These are phyloP conservation scores for Aythya baeri DNA, from an alignment of 2,113 vertebrate genomes.

Conservation along the genomic window DNA sequence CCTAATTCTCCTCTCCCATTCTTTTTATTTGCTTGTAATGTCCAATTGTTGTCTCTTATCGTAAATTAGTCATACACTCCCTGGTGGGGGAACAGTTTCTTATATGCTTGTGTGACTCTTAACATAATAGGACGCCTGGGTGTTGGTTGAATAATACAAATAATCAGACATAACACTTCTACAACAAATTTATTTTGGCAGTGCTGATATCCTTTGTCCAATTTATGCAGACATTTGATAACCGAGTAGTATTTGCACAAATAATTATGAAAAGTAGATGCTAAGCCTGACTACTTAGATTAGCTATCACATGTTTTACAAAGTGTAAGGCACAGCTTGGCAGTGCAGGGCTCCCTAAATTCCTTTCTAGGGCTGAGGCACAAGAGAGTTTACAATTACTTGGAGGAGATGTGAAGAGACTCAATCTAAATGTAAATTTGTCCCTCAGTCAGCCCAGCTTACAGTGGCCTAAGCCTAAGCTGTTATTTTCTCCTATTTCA, in stretches of 20 bases:
- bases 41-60: conserved; percentile 56
- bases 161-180: conserved; percentile 44
- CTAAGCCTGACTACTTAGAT: conserved; percentile 31
- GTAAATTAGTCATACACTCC: conserved; percentile 16
- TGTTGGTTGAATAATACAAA: conserved; percentile 48
- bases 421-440: conserved; percentile 54
- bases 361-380: conserved; percentile 19
- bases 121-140: conserved; percentile 47
- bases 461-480: conserved; percentile 20
- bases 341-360: not conserved
- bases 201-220: not conserved
- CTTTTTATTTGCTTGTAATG: conserved; percentile 24
- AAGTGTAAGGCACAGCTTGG: not conserved
- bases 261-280: conserved; percentile 11
- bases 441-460: not conserved
- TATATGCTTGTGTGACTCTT: not conserved
- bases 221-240: conserved; percentile 53
- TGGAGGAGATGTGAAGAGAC: conserved; percentile 28
- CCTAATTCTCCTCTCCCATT: not conserved
- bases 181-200: conserved; percentile 59
- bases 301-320: not conserved
- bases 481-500: conserved; percentile 41
- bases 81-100: not conserved
- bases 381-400: conserved; percentile 17
- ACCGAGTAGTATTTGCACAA: conserved; percentile 28